Evolutionary conservation across 2,113 vertebrate species (phyloP), one percentile per base, ranked within the genome.

Genomic region (Mus spicilegus): DNA sequence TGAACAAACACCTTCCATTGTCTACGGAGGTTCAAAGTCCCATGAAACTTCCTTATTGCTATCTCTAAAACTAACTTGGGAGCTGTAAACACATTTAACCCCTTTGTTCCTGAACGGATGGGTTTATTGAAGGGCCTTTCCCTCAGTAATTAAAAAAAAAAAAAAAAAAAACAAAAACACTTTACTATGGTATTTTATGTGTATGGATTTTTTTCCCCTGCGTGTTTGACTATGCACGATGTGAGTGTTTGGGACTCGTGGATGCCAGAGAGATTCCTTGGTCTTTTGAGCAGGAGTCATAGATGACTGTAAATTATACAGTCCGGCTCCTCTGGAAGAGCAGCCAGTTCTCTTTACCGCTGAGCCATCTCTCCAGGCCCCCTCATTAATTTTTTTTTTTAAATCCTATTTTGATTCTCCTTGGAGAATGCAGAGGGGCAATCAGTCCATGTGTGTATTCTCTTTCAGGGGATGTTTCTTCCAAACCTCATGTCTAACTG

Each of bases 1-100:
- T 1, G 39, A 95, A 94, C 90, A 97, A 98, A 97, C 90, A 97
- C 95, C 92, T 97, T 96, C 92, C 94, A 98, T 97, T 97, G 97
- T 97, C 85, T 91, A 61, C 28, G 51, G 85, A 94, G 92, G 70
- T 77, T 88, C 49, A 89, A 93, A 97, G 90, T 81, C 94, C 81
- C 49, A 51, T 26, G 91, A 93, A 94, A 95, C 77, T 94, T 94
- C 96, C 93, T 91, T 95, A 95, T 96, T 97, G 89, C 63, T 89
- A 54, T 84, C 78, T 95, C 63, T 76, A 78, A 96, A 96, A 87
- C 73, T n/a, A 76, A 85, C 42, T 42, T 36, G 17, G 10, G 58
- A 58, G 26, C 63, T 85, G 42, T 73, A 81, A 95, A 80, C 51
- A 80, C 56, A 33, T 76, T 98, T 97, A 97, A 97, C 97, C 36